Evolutionary conservation across 2,113 vertebrate genomes (phyloP).

Genomic region (Zapus hudsonius): DNA sequence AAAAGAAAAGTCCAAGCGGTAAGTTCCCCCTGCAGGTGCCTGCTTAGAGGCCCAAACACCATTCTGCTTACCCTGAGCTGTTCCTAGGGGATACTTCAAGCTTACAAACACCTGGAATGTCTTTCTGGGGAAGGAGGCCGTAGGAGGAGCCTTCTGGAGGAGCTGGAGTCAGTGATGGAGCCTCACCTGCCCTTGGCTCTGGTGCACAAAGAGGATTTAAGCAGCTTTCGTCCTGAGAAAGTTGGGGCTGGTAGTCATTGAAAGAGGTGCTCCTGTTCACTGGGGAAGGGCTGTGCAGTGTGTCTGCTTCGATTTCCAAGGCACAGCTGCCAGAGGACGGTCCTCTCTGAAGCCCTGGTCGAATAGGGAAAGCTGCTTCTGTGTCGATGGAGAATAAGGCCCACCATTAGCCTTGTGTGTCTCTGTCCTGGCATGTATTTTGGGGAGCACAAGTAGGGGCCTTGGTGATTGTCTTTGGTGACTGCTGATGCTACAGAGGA

Average conservation of each 20-base stretch:
- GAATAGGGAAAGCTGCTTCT: not conserved
- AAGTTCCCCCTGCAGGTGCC: not conserved
- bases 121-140: not conserved
- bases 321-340: not conserved
- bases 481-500: not conserved
- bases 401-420: not conserved
- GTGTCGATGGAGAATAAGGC: not conserved
- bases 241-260: not conserved
- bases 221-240: not conserved
- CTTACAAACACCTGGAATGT: too few relatives aligned
- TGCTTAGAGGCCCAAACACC: fast-evolving
- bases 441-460: not conserved
- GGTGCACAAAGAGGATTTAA: not conserved
- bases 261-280: not conserved
- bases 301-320: not conserved
- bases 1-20: not conserved
- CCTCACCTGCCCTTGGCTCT: not conserved
- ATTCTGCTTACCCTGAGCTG: not conserved
- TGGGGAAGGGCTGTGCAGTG: fast-evolving
- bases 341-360: not conserved
- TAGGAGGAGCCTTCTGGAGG: not conserved
- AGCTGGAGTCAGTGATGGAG: not conserved
- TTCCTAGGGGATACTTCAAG: not conserved
- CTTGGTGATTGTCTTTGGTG: not conserved
- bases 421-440: not conserved